Base-by-base conservation (phyloP, 92 coral and sea anemone species). In the Zoanthus solanderi region DNA sequence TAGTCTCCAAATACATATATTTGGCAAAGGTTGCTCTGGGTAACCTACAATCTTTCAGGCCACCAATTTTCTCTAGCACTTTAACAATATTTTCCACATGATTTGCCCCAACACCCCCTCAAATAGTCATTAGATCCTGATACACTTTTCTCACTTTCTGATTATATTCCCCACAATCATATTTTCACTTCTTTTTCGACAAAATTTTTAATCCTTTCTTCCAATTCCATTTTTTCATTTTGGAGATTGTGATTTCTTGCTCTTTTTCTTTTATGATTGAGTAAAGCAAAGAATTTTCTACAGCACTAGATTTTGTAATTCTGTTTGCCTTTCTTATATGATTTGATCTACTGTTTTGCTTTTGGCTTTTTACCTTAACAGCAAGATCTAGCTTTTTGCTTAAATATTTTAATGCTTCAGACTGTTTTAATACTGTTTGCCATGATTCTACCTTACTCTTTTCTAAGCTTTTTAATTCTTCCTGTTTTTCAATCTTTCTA, bases 1-100 rank as follows among this genome's bases (percentile, higher is more conserved):
- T 71, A 28, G 88, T 83, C 29, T 56, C 88, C 63, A 85, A 58
- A 72, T 56, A 85, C 88, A 72, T 85, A 74, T 85, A 85, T 48
- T 85, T 85, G 17, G 23, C 23, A 23, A 23, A 23, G 23, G 23
- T 23, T 23, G 23, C 23, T 23, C 23, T 23, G 23, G 23, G 88
- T 78, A 85, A 73, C 88, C 23, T 84, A 50, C 63, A 32, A 9
- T 42, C 17, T 30, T 71, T 44, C 29, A 84, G 75, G 60, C 88
- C 79, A 72, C 79, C 82, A 85, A 73, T 85, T 17, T 73, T 85
- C 73, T 54, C 72, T 12, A 73, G 68, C 77, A 85, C 88, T 73
- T 61, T 73, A 9, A 53, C 69, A 58, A 84, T 84, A 48, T 34
- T 84, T 71, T 84, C 88, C 16, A 84, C 88, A 84, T 84, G 72